These are phyloP conservation scores for Diploptera punctata DNA, from an alignment of 2,888 invertebrate species.

Conservation along the genomic window DNA sequence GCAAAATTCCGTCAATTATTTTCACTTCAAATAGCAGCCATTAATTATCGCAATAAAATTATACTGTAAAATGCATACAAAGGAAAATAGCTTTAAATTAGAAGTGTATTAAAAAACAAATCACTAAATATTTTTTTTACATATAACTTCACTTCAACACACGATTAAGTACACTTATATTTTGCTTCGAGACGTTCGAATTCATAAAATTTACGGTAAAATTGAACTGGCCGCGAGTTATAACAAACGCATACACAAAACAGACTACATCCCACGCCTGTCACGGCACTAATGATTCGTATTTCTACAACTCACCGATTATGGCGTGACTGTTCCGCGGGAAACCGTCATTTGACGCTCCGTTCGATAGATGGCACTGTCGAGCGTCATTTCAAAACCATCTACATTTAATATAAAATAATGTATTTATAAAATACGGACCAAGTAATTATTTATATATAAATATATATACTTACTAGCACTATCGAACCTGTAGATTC, in stretches of 20 bases:
- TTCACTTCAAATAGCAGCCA: no score
- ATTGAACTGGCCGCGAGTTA: background rate
- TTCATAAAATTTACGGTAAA: background rate
- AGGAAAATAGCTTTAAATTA: no score
- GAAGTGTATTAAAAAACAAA: background rate
- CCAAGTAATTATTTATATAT: no score
- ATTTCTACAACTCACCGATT: background rate
- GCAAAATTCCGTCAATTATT: background rate
- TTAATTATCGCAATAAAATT: no score
- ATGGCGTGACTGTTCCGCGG: background rate
- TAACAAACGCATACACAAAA: background rate
- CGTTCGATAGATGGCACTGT: no score
- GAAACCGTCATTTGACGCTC: no score
- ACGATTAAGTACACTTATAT: slow-evolving; percentile 4
- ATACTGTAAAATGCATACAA: no score
- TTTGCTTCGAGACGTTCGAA: background rate
- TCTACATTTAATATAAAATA: no score
- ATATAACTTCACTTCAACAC: background rate
- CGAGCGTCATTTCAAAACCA: no score
- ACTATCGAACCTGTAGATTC: no score
- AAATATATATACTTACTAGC: no score
- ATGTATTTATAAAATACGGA: no score
- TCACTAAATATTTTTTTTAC: background rate
- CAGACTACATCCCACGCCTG: slow-evolving; percentile 9
- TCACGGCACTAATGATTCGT: background rate